phyloP scores from a whole-genome alignment of 2,797 vertebrate genomes.

The Gallinago stenura region DNA sequence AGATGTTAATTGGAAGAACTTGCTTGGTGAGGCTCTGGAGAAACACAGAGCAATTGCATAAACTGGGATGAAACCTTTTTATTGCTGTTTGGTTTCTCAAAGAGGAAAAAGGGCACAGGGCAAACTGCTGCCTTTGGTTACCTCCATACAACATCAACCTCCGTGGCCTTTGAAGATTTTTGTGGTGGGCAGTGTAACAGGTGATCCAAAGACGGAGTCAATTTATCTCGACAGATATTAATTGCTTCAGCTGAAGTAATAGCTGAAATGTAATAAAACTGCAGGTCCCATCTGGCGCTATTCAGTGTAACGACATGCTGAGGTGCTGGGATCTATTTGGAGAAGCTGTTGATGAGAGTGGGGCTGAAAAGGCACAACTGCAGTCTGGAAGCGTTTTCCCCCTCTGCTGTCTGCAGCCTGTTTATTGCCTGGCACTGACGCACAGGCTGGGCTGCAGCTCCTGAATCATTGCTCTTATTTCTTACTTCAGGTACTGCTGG shows the following conservation, averaged over 20 bases:
- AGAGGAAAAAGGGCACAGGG: not conserved
- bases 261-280: not conserved
- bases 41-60: not conserved
- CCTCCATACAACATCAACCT: not conserved
- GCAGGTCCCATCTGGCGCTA: not conserved
- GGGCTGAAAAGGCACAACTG: not conserved
- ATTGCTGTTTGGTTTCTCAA: not conserved
- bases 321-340: not conserved
- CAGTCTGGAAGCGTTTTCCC: not conserved
- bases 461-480: not conserved
- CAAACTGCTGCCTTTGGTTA: not conserved
- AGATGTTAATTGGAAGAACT: not conserved
- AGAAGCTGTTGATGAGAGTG: not conserved
- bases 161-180: not conserved
- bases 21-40: not conserved
- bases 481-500: not conserved
- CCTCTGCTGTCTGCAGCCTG: not conserved
- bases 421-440: not conserved
- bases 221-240: not conserved
- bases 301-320: not conserved
- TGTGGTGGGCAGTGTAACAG: not conserved
- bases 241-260: not conserved
- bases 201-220: not conserved
- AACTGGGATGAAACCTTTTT: not conserved
- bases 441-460: not conserved